A percentile compares a stretch with the other conserved stretches of the same genome.
These are phyloP conservation scores for Pandion haliaetus DNA, from an alignment of 2,113 vertebrate species.

Conservation along the genomic window DNA sequence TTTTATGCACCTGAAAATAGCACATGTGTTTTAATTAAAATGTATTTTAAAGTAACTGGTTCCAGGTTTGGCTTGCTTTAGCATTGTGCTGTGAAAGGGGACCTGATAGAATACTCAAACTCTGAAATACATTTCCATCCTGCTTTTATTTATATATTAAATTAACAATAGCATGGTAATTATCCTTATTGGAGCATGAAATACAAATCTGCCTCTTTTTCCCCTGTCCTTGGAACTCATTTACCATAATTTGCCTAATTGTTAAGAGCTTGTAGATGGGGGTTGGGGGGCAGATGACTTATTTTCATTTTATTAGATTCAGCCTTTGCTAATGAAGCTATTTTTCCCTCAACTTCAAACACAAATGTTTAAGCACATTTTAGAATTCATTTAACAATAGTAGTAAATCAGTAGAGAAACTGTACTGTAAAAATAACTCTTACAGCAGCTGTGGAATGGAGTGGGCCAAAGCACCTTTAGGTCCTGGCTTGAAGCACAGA, in stretches of 20 bases:
- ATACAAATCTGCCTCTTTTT: conserved; percentile 49
- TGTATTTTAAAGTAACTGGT: background rate
- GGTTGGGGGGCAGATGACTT: background rate
- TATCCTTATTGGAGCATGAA: conserved; percentile 51
- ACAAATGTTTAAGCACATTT: conserved; percentile 51
- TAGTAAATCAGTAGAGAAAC: conserved; percentile 50
- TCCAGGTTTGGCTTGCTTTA: conserved; percentile 13
- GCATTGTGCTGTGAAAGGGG: background rate
- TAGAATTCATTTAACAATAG: conserved; percentile 46
- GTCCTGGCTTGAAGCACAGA: conserved; percentile 11
- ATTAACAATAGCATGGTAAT: conserved; percentile 36
- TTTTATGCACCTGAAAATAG: conserved; percentile 45
- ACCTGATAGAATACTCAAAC: background rate
- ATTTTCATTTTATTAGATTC: conserved; percentile 56
- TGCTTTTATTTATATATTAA: conserved; percentile 53
- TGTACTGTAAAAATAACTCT: conserved; percentile 36
- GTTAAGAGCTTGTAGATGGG: conserved; percentile 14
- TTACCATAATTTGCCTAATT: conserved; percentile 36
- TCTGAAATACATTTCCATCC: background rate
- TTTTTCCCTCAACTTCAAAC: conserved; percentile 53
- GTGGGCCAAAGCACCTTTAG: conserved; percentile 46
- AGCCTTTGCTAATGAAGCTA: conserved; percentile 21
- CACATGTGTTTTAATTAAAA: conserved; percentile 51
- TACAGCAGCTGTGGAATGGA: conserved; percentile 29
- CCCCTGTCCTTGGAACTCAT: conserved; percentile 22